These are phyloP conservation scores for Polyodon spathula DNA, from an alignment of 2,113 vertebrate species.

Conservation along the genomic window DNA sequence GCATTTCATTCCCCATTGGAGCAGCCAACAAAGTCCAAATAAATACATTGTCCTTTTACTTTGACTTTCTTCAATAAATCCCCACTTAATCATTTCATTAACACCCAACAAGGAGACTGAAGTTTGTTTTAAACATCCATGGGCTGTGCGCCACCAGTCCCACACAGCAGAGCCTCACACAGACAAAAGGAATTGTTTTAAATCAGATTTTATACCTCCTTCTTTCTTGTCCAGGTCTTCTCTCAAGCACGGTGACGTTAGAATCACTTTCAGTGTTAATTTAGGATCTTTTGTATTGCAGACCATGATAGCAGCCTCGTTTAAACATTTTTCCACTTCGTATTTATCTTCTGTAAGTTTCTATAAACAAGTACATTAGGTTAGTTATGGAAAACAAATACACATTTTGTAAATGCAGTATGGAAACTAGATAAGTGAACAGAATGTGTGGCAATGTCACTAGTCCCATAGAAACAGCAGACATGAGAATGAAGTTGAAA, in stretches of 20 bases:
- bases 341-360: slow-evolving; percentile 94
- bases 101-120: background rate
- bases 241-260: slow-evolving; percentile 87
- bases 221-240: slow-evolving; percentile 67
- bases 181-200: too few relatives aligned
- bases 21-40: slow-evolving; percentile 7
- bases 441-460: too few relatives aligned
- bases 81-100: background rate
- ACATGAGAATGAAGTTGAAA: too few relatives aligned
- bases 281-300: slow-evolving; percentile 78
- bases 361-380: slow-evolving; percentile 56
- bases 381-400: background rate
- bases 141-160: background rate
- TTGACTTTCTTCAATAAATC: too few relatives aligned
- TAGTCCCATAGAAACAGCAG: too few relatives aligned
- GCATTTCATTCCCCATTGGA: background rate
- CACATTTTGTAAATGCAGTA: too few relatives aligned
- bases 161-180: too few relatives aligned
- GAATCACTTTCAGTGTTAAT: slow-evolving; percentile 85
- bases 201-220: slow-evolving; percentile 82
- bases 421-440: too few relatives aligned
- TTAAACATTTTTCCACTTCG: slow-evolving; percentile 72
- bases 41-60: too few relatives aligned
- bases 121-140: background rate
- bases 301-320: slow-evolving; percentile 87